Evolutionary conservation across 2,888 invertebrate genomes (phyloP), one percentile per base, ranked within the genome.

Genomic region (Tinea trinotella): DNA sequence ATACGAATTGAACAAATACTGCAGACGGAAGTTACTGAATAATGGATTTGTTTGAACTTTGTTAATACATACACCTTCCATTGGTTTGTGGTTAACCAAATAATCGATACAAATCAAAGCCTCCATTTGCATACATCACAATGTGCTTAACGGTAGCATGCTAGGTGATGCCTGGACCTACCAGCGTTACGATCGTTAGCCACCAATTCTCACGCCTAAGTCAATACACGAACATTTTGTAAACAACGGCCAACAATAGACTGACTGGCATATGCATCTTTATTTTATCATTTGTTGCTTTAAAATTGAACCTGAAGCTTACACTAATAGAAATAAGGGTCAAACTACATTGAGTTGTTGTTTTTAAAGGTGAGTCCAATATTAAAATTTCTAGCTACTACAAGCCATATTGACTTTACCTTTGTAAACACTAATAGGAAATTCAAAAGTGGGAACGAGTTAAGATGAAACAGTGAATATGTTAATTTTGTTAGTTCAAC

Each of bases 371-470:
- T 54, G 34, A 54, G 46, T 61, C 18, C 54, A 56, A 58, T 66
- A 64, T 69, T 69, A 66, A 69, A 67, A 69, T 68, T 66, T 71
- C 73, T 69, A 67, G 72, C 77, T 73, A 74, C 77, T 68, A 63
- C 71, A 69, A 65, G 53, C 50, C 65, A 66, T 80, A 74, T 83
- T 82, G 77, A 81, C 80, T 74, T 71, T 76, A 70, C 81, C 79
- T 83, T 79, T 76, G 81, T 84, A 82, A 82, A 82, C 71, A 83
- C 71, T 82, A 81, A 83, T 82, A 84, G 76, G 74, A 76, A 81
- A 81, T 82, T 81, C 76, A 78, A 82, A 84, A 83, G 76, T 79
- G 76, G 80, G 70, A 78, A 79, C 77, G 73, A 79, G 78, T 80
- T 75, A 74, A 74, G 78, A 75, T 74, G 80, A 80, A 82, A 82